Evolutionary conservation across 2,797 vertebrate genomes (phyloP).

Genomic region (Tapirus indicus): DNA sequence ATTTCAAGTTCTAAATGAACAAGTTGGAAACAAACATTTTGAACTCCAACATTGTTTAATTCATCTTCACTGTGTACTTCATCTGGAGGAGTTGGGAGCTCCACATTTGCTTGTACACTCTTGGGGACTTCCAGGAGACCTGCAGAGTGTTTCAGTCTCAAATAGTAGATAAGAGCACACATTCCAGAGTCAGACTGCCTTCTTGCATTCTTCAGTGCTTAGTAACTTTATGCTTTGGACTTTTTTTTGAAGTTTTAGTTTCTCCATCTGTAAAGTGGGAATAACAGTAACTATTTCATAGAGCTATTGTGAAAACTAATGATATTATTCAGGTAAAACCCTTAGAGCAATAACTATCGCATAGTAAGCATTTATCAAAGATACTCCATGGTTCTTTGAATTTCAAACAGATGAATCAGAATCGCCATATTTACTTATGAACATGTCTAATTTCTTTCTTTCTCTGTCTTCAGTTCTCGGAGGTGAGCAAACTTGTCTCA

Average conservation of each 20-base stretch:
- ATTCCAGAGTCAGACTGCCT: background rate
- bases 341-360: background rate
- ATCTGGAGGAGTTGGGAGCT: background rate
- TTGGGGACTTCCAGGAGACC: background rate
- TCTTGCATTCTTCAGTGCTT: background rate
- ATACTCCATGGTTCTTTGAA: background rate
- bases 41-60: background rate
- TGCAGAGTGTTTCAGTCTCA: background rate
- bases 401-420: background rate
- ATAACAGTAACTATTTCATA: background rate
- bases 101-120: background rate
- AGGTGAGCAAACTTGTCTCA: background rate
- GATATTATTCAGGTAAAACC: background rate
- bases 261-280: background rate
- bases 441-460: background rate
- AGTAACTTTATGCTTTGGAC: background rate
- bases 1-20: conserved; percentile 2
- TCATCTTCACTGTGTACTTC: background rate
- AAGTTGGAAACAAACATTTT: background rate
- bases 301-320: background rate
- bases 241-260: background rate
- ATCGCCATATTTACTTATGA: background rate
- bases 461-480: background rate
- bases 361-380: background rate
- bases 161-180: background rate